These are phyloP conservation scores for Drosophila pachea DNA, from an alignment of 1,140 invertebrate species.

Conservation along the genomic window DNA sequence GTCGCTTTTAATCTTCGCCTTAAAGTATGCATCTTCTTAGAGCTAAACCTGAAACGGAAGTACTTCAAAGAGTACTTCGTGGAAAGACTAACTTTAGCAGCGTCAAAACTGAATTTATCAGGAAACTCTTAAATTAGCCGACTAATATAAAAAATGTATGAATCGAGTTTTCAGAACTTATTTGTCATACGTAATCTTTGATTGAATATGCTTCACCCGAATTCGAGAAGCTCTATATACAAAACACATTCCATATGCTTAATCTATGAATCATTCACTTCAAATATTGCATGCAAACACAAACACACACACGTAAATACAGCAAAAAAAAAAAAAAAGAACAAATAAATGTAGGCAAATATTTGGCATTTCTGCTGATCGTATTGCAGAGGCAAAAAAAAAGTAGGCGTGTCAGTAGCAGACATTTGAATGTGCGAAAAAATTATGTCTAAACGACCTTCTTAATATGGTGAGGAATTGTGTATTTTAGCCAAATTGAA, in stretches of 20 bases:
- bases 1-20: neutral
- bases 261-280: constrained; percentile 50
- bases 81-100: too few species aligned
- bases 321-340: constrained; percentile 31
- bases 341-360: constrained; percentile 64
- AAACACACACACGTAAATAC: neutral
- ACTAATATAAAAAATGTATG: too few species aligned
- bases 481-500: constrained; percentile 71
- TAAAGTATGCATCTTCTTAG: constrained; percentile 4
- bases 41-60: neutral
- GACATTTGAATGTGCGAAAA: constrained; percentile 65
- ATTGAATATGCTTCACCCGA: neutral
- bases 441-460: constrained; percentile 63
- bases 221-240: neutral
- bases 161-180: too few species aligned
- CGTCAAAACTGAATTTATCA: too few species aligned
- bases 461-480: constrained; percentile 71
- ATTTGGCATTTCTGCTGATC: constrained; percentile 67
- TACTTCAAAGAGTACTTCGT: too few species aligned
- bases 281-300: constrained; percentile 19
- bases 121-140: too few species aligned
- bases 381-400: constrained; percentile 45
- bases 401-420: constrained; percentile 16
- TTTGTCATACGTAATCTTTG: neutral
- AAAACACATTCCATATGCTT: constrained; percentile 11